Evolutionary conservation across 2,888 invertebrate genomes (phyloP), one percentile per base, ranked within the genome.

Genomic region (Luperina nickerlii): DNA sequence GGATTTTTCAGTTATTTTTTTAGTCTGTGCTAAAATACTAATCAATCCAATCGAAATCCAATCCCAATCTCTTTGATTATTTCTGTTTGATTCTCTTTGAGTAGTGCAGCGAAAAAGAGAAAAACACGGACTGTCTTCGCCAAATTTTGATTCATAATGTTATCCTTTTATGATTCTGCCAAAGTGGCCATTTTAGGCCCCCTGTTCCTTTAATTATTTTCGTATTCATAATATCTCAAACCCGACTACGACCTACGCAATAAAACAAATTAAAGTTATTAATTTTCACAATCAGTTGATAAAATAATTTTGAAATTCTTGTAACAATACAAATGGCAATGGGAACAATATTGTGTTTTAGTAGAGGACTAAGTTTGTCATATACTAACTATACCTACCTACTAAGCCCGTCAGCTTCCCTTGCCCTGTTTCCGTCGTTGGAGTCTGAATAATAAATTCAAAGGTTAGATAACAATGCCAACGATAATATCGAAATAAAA

Each of bases 401-500:
- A 42, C 20, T n/a, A 20, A 24, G 7, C 18, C 38, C 15, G 27
- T 48, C 8, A 78, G 18, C 42, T 38, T 60, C 38, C 24, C 4
- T 24, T 18, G 8, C 57, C 13, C 6, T 27, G 4, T 48, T 24
- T 60, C 51, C 8, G 13, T 51, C 60, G 32, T 60, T 38, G 3
- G 67, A 48, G 8, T 60, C 32, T 32, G 5, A 38, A 48, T 60
- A 67, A 57, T 32, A 27, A n/a, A 80, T 80, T 38, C 71, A 66
- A 18, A 68, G 54, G 7, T 68, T n/a, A 54, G 24, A 63, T 48
- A 71, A 38, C 15, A 67, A 78, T 27, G 5, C 38, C 60, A n/a
- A 68, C 42, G 62, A 68, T 51, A 69, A 79, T 69, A 6, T 42
- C 9, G 32, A 70, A 73, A 81, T 71, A 60, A 77, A 67, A 76